Conservation (phyloP, 1,140 invertebrate genomes). For the Stegodyphus mimosarum region DNA sequence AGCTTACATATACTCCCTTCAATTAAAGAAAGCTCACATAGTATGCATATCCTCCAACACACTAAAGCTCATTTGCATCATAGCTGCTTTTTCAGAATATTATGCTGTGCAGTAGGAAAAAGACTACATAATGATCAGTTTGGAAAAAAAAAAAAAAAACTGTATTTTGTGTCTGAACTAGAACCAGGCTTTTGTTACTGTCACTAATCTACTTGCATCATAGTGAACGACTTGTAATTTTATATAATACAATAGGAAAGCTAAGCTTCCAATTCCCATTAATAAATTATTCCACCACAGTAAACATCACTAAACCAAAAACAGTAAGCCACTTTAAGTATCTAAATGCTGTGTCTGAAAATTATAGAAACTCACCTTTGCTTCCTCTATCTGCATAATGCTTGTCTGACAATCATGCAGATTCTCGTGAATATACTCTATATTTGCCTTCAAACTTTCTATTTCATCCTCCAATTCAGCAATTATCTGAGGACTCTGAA, state of each 20-base stretch:
- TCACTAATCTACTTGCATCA: too few relatives aligned
- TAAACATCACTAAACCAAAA: not conserved
- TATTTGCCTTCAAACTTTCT: conserved; percentile 83
- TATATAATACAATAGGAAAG: not conserved
- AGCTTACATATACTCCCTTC: too few relatives aligned
- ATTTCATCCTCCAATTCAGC: conserved; percentile 80
- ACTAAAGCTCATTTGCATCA: too few relatives aligned
- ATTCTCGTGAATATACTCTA: conserved; percentile 86
- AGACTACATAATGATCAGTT: too few relatives aligned
- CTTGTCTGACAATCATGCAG: conserved; percentile 90
- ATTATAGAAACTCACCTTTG: conserved; percentile 70
- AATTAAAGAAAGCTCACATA: too few relatives aligned
- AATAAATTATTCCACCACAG: not conserved
- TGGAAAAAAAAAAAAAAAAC: too few relatives aligned
- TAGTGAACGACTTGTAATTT: too few relatives aligned
- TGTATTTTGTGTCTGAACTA: too few relatives aligned
- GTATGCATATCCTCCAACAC: too few relatives aligned
- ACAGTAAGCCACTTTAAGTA: not conserved
- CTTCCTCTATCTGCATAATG: conserved; percentile 85
- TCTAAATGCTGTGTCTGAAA: not conserved
- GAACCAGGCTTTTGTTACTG: too few relatives aligned
- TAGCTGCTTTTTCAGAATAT: too few relatives aligned
- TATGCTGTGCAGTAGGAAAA: too few relatives aligned
- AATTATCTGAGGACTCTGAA: conserved; percentile 57
- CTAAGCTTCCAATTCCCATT: not conserved